These are phyloP conservation scores for Typhlomys cinereus DNA, from an alignment of 2,113 vertebrate species.

Conservation along the genomic window DNA sequence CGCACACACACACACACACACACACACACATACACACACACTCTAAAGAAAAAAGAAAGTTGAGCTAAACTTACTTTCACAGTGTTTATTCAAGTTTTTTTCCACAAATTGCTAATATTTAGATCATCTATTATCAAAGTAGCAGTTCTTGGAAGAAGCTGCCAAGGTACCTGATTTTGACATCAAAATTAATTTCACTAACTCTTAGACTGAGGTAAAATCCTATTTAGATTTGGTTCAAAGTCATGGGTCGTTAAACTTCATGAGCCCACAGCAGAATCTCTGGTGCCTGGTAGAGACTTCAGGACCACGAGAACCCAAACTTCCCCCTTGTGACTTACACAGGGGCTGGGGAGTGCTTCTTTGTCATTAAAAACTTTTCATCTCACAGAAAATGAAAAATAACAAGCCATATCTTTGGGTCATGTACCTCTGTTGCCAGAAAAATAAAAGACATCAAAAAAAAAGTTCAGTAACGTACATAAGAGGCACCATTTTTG, in stretches of 20 bases:
- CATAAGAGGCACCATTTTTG: constrained; percentile 74
- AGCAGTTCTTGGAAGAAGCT: constrained; percentile 50
- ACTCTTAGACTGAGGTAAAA: constrained; percentile 53
- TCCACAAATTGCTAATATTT: constrained; percentile 61
- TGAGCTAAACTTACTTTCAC: constrained; percentile 16
- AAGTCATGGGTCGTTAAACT: constrained; percentile 36
- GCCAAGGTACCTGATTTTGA: constrained; percentile 46
- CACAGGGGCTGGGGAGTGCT: constrained; percentile 39
- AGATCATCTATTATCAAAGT: constrained; percentile 42
- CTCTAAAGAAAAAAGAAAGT: too few relatives aligned
- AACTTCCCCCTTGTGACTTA: constrained; percentile 50
- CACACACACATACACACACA: too few relatives aligned
- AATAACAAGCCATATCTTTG: constrained; percentile 69
- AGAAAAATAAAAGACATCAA: constrained; percentile 75
- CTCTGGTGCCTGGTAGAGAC: not conserved
- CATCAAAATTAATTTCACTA: constrained; percentile 50
- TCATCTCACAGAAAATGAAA: constrained; percentile 73
- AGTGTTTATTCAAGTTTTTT: constrained; percentile 46
- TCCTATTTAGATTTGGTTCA: constrained; percentile 50
- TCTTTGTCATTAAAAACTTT: constrained; percentile 66
- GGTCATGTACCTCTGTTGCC: constrained; percentile 74
- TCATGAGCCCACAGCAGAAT: constrained; percentile 7
- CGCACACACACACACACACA: too few relatives aligned
- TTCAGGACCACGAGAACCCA: not conserved
- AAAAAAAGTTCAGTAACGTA: constrained; percentile 77